Conservation (phyloP, 2,888 invertebrate genomes). For the Cantharis nigra region DNA sequence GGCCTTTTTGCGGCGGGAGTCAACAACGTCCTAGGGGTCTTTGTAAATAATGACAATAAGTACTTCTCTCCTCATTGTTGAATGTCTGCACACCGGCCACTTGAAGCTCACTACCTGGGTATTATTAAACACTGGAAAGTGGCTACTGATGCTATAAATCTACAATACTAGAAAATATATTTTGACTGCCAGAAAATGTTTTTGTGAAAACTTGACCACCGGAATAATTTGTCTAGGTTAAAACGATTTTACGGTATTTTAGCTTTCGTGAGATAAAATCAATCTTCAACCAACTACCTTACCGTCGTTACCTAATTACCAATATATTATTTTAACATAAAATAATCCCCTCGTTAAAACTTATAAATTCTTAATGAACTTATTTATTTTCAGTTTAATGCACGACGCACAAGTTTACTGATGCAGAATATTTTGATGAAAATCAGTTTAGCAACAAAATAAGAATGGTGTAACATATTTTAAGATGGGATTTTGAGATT, state of each 20-base stretch:
- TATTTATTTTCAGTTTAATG: background rate
- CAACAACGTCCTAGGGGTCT: conserved; percentile 37
- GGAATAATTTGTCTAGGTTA: conserved; percentile 10
- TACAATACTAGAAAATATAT: conserved; percentile 26
- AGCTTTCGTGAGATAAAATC: background rate
- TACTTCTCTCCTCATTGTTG: conserved; percentile 31
- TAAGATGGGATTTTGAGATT: conserved; percentile 19
- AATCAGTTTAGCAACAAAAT: conserved; percentile 19
- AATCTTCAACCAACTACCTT: background rate
- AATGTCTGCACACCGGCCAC: conserved; percentile 41
- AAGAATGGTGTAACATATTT: conserved; percentile 1
- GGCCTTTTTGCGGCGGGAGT: conserved; percentile 39
- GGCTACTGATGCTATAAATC: conserved; percentile 30
- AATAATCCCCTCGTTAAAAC: background rate
- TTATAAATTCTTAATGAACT: background rate
- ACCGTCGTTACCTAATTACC: background rate
- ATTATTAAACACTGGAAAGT: conserved; percentile 34
- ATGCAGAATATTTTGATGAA: conserved; percentile 13
- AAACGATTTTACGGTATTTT: conserved; percentile 15
- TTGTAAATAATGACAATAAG: conserved; percentile 36
- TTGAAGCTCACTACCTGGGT: conserved; percentile 31
- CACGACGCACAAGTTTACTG: background rate
- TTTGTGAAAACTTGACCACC: conserved; percentile 16
- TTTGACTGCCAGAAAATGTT: conserved; percentile 23
- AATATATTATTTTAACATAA: background rate